A percentile compares a stretch with the other conserved stretches of the same genome.
Conservation (phyloP, 2,888 invertebrate genomes). For the Monoplex corrugatus region DNA sequence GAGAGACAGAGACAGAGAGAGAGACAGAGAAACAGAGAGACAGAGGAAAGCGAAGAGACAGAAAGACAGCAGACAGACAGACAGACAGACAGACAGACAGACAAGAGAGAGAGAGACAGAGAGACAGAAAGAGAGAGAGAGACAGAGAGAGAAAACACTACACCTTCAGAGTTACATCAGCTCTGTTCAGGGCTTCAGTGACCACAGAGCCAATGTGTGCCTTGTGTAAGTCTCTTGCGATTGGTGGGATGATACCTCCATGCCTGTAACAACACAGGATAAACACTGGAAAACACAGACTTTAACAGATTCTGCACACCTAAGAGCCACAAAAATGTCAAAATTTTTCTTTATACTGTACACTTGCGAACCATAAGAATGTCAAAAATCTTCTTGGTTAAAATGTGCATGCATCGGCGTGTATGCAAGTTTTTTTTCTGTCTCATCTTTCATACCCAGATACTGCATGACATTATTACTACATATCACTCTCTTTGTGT, state of each 20-base stretch:
- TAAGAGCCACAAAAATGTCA: too few species aligned
- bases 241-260: slow-evolving; percentile 94
- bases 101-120: slow-evolving; percentile 39
- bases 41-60: slow-evolving; percentile 31
- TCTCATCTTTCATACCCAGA: not conserved
- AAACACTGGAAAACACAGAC: too few species aligned
- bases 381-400: not conserved
- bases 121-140: slow-evolving; percentile 24
- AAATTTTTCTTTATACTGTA: too few species aligned
- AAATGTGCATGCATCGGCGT: not conserved
- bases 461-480: too few species aligned
- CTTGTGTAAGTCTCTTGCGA: slow-evolving; percentile 91
- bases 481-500: too few species aligned
- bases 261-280: slow-evolving; percentile 83
- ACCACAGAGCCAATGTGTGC: slow-evolving; percentile 90
- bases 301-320: too few species aligned
- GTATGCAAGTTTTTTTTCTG: not conserved
- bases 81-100: not conserved
- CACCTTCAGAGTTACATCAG: slow-evolving; percentile 75
- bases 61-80: not conserved
- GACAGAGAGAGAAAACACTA: slow-evolving; percentile 27
- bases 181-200: slow-evolving; percentile 81
- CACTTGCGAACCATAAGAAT: not conserved
- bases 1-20: not conserved
- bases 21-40: not conserved